Evolutionary conservation across 1,140 invertebrate species (phyloP), one percentile per base, ranked within the genome.

Genomic region (Bombus waltoni): DNA sequence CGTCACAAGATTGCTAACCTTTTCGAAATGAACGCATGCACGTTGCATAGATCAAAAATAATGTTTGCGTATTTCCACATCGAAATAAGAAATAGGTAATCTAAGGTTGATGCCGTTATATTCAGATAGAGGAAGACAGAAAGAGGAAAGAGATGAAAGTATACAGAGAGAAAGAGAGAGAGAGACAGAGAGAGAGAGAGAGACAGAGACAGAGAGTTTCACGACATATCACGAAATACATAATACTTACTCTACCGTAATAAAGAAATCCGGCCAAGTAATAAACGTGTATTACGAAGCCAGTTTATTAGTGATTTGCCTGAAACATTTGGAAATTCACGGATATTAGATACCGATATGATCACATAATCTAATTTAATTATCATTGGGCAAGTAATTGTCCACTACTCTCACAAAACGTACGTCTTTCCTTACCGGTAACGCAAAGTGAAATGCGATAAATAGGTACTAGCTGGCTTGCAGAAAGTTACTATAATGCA

Each of bases 1-100:
- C 94, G 94, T 94, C 94, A 95, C 93, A 90, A 94, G 91, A 94
- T 94, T 89, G 92, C 91, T 95, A 95, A 95, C 94, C 94, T 94
- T 93, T 87, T 68, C 59, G 38, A 70, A 73, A 66, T 32, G 68
- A 80, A 80, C 57, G 81, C 72, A 66, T 72, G 59, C 71, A 89
- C 66, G 35, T 83, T 74, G 59, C 10, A 71, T 15, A 35, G 44
- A 53, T 68, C 59, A 28, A 85, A 73, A 87, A 87, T 72, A 35
- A 42, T 42, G 8, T 42, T 65, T 68, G 25, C 38, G 38, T 65
- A 73, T 85, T 80, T 85, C 32, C 44, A 28, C 4, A 65, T 65
- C 66, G 83, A 65, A 80, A 65, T 62, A 53, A 72, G 35, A 40
- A 59, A 28, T 35, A 8, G 35, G 35, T 62, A 62, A 80, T 72